Evolutionary conservation across 2,888 invertebrate species (phyloP).

Genomic region (Drosophila aldrichi): DNA sequence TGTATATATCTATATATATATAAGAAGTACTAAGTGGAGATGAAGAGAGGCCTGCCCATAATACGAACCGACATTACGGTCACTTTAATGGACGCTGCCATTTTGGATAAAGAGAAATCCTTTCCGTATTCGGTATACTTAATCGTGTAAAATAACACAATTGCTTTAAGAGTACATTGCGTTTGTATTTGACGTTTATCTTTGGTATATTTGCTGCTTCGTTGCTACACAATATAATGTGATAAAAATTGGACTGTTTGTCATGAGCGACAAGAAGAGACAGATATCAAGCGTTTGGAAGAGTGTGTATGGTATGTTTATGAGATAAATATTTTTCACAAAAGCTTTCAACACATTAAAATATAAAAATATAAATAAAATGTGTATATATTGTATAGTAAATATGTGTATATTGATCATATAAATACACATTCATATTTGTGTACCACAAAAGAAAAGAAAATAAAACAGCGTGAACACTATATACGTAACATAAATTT

Average conservation of each 20-base stretch:
- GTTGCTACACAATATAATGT: constrained; percentile 18
- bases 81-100: constrained; percentile 60
- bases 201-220: background rate
- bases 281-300: constrained; percentile 50
- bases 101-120: constrained; percentile 21
- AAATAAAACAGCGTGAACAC: constrained; percentile 8
- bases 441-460: constrained; percentile 9
- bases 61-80: constrained; percentile 49
- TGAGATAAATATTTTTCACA: constrained; percentile 38
- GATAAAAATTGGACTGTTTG: constrained; percentile 46
- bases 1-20: background rate
- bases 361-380: constrained; percentile 41
- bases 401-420: constrained; percentile 6
- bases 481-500: background rate
- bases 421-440: constrained; percentile 12
- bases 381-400: constrained; percentile 17
- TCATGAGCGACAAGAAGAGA: constrained; percentile 57
- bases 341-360: constrained; percentile 43
- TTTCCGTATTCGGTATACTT: background rate
- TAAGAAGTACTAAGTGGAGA: background rate
- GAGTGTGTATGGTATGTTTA: constrained; percentile 17
- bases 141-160: constrained; percentile 1
- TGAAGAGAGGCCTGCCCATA: background rate
- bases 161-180: constrained; percentile 15
- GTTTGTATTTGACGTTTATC: background rate